phyloP scores from a whole-genome alignment of 2,888 invertebrate species.

The Lutraria lutraria region DNA sequence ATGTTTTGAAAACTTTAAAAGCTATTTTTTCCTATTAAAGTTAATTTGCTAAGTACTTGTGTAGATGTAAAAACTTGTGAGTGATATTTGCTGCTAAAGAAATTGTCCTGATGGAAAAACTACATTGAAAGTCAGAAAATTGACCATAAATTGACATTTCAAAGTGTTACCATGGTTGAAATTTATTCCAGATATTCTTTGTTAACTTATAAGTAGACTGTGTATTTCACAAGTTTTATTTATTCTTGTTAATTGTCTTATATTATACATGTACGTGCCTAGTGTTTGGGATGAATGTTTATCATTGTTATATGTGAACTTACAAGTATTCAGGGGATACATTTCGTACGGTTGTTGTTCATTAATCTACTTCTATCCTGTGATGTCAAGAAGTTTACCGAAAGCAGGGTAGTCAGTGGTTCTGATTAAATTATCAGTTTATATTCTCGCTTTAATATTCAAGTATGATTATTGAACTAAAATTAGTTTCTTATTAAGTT shows the following conservation, averaged over 20 bases:
- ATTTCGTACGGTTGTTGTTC: not conserved
- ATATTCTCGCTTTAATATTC: not conserved
- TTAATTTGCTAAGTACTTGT: no score
- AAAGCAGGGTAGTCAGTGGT: not conserved
- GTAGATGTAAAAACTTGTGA: no score
- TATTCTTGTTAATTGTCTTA: not conserved
- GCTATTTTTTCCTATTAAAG: no score
- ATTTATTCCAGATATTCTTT: no score
- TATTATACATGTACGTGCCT: slow-evolving; percentile 3
- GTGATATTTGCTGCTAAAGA: no score
- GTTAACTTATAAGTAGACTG: not conserved
- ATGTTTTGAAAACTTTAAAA: no score
- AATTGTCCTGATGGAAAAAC: no score
- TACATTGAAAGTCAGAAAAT: no score
- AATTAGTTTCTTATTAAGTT: no score
- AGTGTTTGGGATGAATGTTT: not conserved
- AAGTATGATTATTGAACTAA: no score
- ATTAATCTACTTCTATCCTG: not conserved
- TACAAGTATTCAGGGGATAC: not conserved
- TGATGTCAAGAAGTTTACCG: not conserved
- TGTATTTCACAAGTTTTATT: not conserved
- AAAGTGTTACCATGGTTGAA: no score
- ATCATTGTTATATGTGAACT: not conserved
- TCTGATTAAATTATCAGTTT: not conserved
- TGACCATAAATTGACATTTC: no score